phyloP scores from a whole-genome alignment of 2,888 invertebrate genomes.

The Pemphredon lugubris region DNA sequence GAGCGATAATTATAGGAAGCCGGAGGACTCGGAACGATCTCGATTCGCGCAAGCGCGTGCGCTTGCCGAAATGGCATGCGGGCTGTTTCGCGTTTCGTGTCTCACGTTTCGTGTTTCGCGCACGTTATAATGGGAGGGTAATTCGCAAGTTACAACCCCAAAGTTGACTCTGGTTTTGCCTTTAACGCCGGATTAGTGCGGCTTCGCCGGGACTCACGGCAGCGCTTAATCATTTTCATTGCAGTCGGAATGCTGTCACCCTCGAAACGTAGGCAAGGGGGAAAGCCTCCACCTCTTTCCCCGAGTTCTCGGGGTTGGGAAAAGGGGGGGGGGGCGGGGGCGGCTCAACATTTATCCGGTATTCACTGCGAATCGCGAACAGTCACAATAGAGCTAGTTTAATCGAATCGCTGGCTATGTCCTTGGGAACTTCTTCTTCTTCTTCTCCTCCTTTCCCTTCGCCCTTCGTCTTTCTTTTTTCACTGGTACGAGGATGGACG shows the following conservation, averaged over 20 bases:
- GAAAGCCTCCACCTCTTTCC: too few species aligned
- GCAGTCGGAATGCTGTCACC: slow-evolving; percentile 60
- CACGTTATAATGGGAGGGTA: slow-evolving; percentile 69
- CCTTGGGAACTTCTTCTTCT: too few species aligned
- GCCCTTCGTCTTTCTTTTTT: too few species aligned
- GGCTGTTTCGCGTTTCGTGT: slow-evolving; percentile 48
- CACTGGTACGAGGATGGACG: too few species aligned
- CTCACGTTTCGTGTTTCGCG: slow-evolving; percentile 58
- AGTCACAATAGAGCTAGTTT: too few species aligned
- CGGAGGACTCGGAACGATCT: slow-evolving; percentile 30
- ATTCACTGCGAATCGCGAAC: too few species aligned
- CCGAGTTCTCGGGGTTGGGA: too few species aligned
- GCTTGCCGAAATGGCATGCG: slow-evolving; percentile 41
- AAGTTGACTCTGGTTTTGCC: slow-evolving; percentile 76
- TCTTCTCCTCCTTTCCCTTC: too few species aligned
- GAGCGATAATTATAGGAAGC: slow-evolving; percentile 40
- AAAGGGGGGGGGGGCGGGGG: slow-evolving; percentile 7
- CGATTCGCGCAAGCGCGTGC: slow-evolving; percentile 16
- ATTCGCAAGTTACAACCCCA: slow-evolving; percentile 65
- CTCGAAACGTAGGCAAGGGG: slow-evolving; percentile 35
- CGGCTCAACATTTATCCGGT: not conserved
- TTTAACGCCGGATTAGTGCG: slow-evolving; percentile 77
- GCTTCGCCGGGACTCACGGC: slow-evolving; percentile 74
- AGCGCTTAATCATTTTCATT: slow-evolving; percentile 79
- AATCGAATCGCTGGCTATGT: too few species aligned